Base-by-base conservation (phyloP, 2,113 vertebrate genomes). In the Pteruthius melanotis region DNA sequence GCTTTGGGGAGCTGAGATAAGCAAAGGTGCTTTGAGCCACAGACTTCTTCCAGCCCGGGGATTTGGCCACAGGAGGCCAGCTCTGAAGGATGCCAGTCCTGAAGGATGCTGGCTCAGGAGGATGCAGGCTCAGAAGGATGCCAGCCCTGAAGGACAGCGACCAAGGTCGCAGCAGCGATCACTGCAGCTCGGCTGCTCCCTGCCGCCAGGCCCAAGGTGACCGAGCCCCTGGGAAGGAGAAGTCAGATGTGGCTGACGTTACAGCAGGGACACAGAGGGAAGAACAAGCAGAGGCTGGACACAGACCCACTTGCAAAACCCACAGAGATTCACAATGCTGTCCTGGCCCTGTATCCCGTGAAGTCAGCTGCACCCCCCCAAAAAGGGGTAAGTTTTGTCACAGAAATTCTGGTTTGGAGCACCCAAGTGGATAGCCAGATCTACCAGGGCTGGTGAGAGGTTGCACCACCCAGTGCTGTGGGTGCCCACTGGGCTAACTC, bases 1-100 rank as follows among this genome's bases (percentile, higher is more conserved):
- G 87, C 84, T 89, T 52, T 2, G 5, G 70, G 79, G 83, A 94
- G 91, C 93, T 94, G 95, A 94, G 93, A 89, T 82, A 94, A 96
- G 80, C 93, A 82, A 64, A 94, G 95, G 78, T 64, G 52, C 77
- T 83, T 28, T 0, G 2, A 92, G 83, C 35, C 72, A 69, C 57
- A 24, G 89, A 5, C 56, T 89, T n/a, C 56, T 63, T 37, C 56
- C 82, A 87, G 68, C 39, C 81, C 6, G 53, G 33, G 56, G 71
- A 21, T 65, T 66, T 37, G 21, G 72, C 59, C 39, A 21, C 5
- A 1, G 33, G 4, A 75, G 61, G 49, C 37, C 4, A 1, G 27
- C 42, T 35, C 89, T 61, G 68, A 31, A 76, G 69, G 52, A 24
- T 45, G 60, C 60, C 33, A 3, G 66, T 10, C 56, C 86, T 53